A percentile compares a stretch with the other conserved stretches of the same genome.
These are phyloP conservation scores for Prochilodus magdalenae DNA, from an alignment of 2,113 vertebrate genomes.

Conservation along the genomic window DNA sequence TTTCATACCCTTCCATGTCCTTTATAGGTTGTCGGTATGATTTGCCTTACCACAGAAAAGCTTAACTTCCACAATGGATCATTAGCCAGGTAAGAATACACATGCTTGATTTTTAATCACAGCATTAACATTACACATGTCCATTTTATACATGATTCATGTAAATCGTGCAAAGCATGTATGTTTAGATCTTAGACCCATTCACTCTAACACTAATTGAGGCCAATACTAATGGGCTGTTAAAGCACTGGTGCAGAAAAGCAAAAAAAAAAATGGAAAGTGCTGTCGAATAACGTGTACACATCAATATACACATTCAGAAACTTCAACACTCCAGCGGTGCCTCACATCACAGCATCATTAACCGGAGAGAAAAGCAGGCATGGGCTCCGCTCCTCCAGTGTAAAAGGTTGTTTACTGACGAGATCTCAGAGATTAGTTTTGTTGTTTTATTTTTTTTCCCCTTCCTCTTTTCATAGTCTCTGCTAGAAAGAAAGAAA, in stretches of 20 bases:
- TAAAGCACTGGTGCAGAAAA: not conserved
- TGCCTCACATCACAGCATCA: not conserved
- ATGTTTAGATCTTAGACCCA: not conserved
- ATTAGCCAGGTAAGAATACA: not conserved
- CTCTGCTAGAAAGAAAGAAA: constrained; percentile 26
- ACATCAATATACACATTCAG: not conserved
- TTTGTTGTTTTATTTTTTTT: not conserved
- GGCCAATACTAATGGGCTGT: not conserved
- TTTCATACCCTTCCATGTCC: too few species aligned
- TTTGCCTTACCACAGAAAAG: too few species aligned
- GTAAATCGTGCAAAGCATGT: too few species aligned
- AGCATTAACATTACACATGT: not conserved
- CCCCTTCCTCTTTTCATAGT: constrained; percentile 4
- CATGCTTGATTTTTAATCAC: not conserved
- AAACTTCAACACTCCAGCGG: not conserved
- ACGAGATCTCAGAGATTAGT: constrained; percentile 24
- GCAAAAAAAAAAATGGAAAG: not conserved
- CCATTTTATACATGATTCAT: not conserved
- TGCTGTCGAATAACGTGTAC: not conserved
- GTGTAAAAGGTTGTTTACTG: constrained; percentile 41
- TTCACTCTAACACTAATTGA: not conserved
- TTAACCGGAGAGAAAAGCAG: constrained; percentile 4
- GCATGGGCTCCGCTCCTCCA: constrained; percentile 8
- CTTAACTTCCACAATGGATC: too few species aligned
- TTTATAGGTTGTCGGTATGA: too few species aligned